Evolutionary conservation across 2,797 vertebrate species (phyloP).

Genomic region (Psittacula echo): DNA sequence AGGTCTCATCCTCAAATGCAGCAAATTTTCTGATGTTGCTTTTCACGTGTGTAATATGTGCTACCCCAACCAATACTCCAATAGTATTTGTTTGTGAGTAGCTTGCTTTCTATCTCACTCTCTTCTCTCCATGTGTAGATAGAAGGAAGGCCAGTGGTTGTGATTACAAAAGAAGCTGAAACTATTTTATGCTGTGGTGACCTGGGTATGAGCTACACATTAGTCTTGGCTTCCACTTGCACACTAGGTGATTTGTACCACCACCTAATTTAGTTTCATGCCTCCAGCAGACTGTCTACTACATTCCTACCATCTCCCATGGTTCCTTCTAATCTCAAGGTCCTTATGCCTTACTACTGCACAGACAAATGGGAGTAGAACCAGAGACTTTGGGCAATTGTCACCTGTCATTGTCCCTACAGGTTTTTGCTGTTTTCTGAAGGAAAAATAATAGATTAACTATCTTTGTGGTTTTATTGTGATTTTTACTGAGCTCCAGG

Average conservation of each 20-base stretch:
- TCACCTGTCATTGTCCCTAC: neutral
- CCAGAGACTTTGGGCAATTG: neutral
- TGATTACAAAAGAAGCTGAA: neutral
- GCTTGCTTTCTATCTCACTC: neutral
- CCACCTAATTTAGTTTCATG: neutral
- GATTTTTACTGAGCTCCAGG: neutral
- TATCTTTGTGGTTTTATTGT: neutral
- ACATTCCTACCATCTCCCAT: neutral
- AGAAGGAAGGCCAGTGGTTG: neutral
- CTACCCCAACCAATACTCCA: neutral
- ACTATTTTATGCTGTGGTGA: neutral
- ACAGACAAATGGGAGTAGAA: neutral
- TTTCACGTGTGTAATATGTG: neutral
- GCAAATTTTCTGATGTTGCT: neutral
- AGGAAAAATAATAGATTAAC: neutral
- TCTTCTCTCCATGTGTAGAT: neutral
- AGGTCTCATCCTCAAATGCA: neutral
- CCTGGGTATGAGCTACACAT: neutral
- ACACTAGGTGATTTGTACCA: neutral
- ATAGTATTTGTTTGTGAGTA: neutral
- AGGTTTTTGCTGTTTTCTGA: neutral
- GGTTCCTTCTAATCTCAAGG: neutral
- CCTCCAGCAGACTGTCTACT: neutral
- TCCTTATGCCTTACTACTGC: neutral
- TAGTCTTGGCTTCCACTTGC: neutral